Percentiles rank a stretch among this genome's conserved stretches.
Evolutionary conservation across 2,797 vertebrate species (phyloP).

Genomic region (Setipinna tenuifilis): DNA sequence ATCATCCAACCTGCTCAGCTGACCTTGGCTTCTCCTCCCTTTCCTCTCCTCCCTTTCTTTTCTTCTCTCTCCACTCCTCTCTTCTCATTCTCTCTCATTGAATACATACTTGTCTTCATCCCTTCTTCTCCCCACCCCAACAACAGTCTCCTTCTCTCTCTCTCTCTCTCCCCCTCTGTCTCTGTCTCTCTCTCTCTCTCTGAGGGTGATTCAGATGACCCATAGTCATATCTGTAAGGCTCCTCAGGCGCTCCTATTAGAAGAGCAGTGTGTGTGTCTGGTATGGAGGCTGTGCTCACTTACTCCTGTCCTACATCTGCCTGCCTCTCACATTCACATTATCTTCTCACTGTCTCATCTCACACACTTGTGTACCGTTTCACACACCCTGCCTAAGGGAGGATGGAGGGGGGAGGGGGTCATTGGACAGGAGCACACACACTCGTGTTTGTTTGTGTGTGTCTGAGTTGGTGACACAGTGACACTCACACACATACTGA

Average conservation of each 20-base stretch:
- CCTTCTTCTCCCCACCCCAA: too few species aligned
- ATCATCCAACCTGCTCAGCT: background rate
- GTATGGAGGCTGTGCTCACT: background rate
- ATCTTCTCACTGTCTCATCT: background rate
- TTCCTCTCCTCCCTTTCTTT: too few species aligned
- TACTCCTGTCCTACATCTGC: background rate
- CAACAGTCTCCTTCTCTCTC: too few species aligned
- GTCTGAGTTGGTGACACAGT: background rate
- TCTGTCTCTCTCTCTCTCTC: too few species aligned
- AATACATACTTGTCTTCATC: too few species aligned
- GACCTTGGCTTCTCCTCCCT: constrained; percentile 33
- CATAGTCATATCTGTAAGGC: background rate
- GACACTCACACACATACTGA: too few species aligned
- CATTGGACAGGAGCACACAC: background rate
- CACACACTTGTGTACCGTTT: background rate
- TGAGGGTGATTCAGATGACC: background rate
- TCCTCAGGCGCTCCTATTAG: background rate
- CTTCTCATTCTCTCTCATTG: too few species aligned
- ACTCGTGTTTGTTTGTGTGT: background rate
- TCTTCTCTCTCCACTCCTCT: too few species aligned
- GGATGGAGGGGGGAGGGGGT: too few species aligned
- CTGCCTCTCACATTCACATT: background rate
- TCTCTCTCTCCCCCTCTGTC: too few species aligned
- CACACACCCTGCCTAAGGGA: background rate
- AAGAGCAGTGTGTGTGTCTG: background rate